Base-by-base conservation (phyloP, 2,113 vertebrate genomes). In the Cyprinodon brontotheroides region DNA sequence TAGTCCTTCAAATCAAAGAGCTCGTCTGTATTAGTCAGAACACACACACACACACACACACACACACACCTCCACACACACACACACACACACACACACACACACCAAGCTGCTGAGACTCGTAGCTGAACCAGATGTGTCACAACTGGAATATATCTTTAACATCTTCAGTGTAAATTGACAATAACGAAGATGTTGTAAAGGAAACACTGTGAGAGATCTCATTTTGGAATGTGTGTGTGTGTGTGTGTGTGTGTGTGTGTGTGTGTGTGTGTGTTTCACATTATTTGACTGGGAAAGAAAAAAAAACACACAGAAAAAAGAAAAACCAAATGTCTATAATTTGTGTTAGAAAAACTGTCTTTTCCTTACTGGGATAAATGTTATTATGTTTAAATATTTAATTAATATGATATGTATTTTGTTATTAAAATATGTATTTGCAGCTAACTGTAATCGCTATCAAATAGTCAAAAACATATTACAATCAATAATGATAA, bases 171-270 rank as follows among this genome's bases (percentile, higher is more conserved):
- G 29, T 29, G 29, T 29, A 29, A 29, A 29, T 29, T 29, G 29
- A 29, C 29, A 29, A 29, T 29, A 29, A 29, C 29, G 1, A 29
- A 29, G 29, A 29, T 29, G 29, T 29, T 29, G 29, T 29, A 29
- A 29, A 29, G 29, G 29, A 29, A 29, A 29, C 29, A 29, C 29
- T 29, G 29, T 29, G 29, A 29, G 29, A 29, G 29, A 29, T 29
- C 29, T 29, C 29, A 29, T 29, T 29, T 29, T 29, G 29, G 29
- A 29, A 29, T 38, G 39, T 70, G 60, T 68, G 62, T 69, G 37
- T 61, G 66, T 78, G 80, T 39, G 62, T 61, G 53, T 72, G 48
- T 41, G 36, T 63, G 29, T 37, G 65, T 37, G 65, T 70, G 64
- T 78, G 39, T 67, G 70, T 68, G 13, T 65, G 40, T 61, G 65